Evolutionary conservation across 2,113 vertebrate genomes (phyloP), one percentile per base, ranked within the genome.

Genomic region (Bambusicola thoracicus): DNA sequence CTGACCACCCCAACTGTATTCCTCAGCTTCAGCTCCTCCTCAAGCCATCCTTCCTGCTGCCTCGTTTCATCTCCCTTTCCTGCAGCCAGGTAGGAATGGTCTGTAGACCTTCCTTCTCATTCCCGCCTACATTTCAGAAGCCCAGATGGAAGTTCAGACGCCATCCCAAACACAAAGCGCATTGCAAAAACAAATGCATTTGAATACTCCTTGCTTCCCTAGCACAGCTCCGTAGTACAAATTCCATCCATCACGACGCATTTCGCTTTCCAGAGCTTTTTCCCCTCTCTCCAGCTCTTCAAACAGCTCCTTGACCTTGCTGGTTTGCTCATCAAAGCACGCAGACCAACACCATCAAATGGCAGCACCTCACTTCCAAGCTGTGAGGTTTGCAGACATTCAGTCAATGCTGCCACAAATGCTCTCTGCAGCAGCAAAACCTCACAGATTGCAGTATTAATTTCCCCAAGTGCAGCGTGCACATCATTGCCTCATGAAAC

Each of bases 211-310:
- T 56, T 38, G 29, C 40, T 36, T 74, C 73, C 41, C 7, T 6
- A 58, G 55, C 2, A 1, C 43, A 41, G n/a, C 6, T 69, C 73
- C 13, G 14, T 2, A 61, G 40, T 2, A 77, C 17, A 62, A 92
- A 56, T 25, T 48, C 82, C 76, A 87, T 36, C 24, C 34, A 0
- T 1, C 84, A 13, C 38, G 44, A 73, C 77, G 6, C 9, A 11
- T 51, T 93, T 63, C n/a, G 32, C 51, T 84, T 73, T 38, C 36
- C 91, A 74, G 75, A 87, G 75, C 16, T 82, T 62, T 18, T 76
- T 19, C 12, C 12, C 12, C 36, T 73, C 77, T 41, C 40, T 81
- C 24, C 53, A 76, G 62, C 40, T 73, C 67, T 56, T 34, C 91
- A 61, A 29, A 51, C 44, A 66, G n/a, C 29, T 43, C 44, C 63